Base-by-base conservation (phyloP, 2,113 vertebrate species). In the Conger conger region DNA sequence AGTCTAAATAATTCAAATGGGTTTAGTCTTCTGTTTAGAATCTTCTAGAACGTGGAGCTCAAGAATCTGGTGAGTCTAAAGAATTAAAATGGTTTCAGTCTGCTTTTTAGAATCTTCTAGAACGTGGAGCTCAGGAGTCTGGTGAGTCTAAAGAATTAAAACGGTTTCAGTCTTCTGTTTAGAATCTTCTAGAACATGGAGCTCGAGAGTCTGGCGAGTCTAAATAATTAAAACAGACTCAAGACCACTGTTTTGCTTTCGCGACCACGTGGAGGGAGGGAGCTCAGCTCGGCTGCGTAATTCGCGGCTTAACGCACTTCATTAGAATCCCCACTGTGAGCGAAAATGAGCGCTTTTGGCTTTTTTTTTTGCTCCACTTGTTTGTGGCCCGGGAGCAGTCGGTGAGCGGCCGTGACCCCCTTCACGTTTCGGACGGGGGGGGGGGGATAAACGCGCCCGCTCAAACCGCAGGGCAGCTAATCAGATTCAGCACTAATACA, bases 281-380 rank as follows among this genome's bases (percentile, higher is more conserved):
- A 30, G 20, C 36, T 79, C 37, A 20, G 76, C 76, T 50, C n/a
- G 0, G 38, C 17, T 2, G 82, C 60, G 42, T 85, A 27, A 76
- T 78, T 53, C 86, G 87, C 90, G 91, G 82, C 86, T 87, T 86
- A 89, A 87, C 40, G 86, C 86, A 88, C 87, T 86, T 86, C 68
- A 80, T 63, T 86, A 83, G 76, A 30, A 86, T 30, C 86, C 57
- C 35, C 54, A n/a, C 80, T 82, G 68, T 88, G 82, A 76, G 76
- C 40, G 81, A n/a, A 73, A 73, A 73, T 33, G 78, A 84, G 68
- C 17, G 42, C 30, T 88, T 27, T 20, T 50, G 54, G 85, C 84
- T 80, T 89, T 81, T 86, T 80, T 45, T 83, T 9, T 9, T 9
- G 4, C 40, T 9, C 40, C 40, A 84, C 87, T 87, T 90, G 88